Evolutionary conservation across 92 coral and sea anemone genomes (phyloP).

Genomic region (Paramuricea clavata): DNA sequence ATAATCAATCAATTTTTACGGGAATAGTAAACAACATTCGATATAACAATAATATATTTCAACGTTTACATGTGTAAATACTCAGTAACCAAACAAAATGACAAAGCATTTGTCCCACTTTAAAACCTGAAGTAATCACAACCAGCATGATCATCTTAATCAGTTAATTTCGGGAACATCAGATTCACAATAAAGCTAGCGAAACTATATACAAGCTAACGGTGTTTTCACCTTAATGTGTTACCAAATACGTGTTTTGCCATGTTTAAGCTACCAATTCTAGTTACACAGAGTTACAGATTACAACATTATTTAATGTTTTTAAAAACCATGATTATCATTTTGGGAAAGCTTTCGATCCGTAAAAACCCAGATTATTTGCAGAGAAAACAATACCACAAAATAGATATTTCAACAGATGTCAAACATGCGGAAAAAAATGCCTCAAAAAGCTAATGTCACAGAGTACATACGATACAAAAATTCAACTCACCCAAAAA

Average conservation of each 20-base stretch:
- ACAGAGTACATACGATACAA: too few relatives aligned
- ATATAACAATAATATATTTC: neutral
- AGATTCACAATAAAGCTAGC: conserved; percentile 12
- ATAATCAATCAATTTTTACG: too few relatives aligned
- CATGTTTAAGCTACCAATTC: too few relatives aligned
- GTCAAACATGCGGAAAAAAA: neutral
- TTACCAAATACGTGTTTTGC: neutral
- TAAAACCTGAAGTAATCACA: neutral
- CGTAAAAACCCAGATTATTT: neutral
- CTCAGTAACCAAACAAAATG: neutral
- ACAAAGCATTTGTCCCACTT: neutral
- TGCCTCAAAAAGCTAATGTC: too few relatives aligned
- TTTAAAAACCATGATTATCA: neutral
- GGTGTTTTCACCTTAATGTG: neutral
- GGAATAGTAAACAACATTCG: too few relatives aligned
- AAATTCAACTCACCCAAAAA: too few relatives aligned
- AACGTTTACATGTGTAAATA: neutral
- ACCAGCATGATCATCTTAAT: conserved; percentile 28
- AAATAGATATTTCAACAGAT: neutral
- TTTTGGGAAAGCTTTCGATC: too few relatives aligned
- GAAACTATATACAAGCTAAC: too few relatives aligned
- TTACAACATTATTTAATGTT: neutral
- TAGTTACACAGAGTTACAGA: neutral
- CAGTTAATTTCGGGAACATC: conserved; percentile 5
- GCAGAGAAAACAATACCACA: neutral